Base-by-base conservation (phyloP, 2,797 vertebrate genomes). In the Phrynocephalus forsythii region DNA sequence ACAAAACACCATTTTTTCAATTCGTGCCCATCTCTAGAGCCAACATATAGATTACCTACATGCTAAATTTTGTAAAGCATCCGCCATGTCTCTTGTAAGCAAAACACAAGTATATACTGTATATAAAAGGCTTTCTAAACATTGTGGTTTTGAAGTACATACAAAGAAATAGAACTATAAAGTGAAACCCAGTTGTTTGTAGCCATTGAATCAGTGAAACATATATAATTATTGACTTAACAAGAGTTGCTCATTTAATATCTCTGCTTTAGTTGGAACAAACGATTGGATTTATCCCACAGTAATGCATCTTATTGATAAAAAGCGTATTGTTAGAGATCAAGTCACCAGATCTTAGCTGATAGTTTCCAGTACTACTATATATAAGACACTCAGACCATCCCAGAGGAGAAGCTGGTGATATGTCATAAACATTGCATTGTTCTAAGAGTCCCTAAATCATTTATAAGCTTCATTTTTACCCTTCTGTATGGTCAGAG, bases 401-500 rank as follows among this genome's bases (percentile, higher is more conserved):
- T 63, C 82, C 33, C 56, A 73, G 73, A 84, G 48, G 26, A 84
- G 28, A 52, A 79, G n/a, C 1, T 20, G 22, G 33, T 26, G 30
- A 7, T 75, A 26, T 76, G 69, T 80, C 28, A 80, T 86, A 82
- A 79, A 16, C 9, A 26, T 10, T 6, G 15, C 22, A 24, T 86
- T 82, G 38, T 69, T 71, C 24, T 82, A 77, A 71, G 52, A 66
- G 16, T 78, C 73, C 85, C 52, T 81, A 82, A 84, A 82, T 75
- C 20, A 76, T 63, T 81, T 77, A n/a, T 48, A 82, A 56, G 24
- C 10, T 90, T 82, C 69, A 68, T 80, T 84, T 44, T 89, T 84
- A 77, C 30, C 82, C 24, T 75, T 67, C 28, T 79, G 18, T 80
- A 52, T 88, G 66, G 24, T 78, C 52, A 86, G 82, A 86, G 68